These are phyloP conservation scores for Halocynthia aurantium DNA, from an alignment of 23 tunicate species.

Conservation along the genomic window DNA sequence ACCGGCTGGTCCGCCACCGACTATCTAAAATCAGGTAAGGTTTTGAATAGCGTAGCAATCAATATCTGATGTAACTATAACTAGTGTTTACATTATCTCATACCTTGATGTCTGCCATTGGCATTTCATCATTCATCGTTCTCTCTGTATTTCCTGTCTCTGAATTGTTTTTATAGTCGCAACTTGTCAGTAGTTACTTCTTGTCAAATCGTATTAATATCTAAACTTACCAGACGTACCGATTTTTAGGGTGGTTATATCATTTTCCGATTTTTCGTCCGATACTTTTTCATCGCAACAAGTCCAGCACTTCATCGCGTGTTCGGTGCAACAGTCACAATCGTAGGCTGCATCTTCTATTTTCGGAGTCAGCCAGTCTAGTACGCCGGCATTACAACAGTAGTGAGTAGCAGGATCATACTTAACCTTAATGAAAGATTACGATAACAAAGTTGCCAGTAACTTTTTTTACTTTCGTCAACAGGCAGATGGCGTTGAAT, in stretches of 20 bases:
- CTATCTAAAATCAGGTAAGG: slow-evolving; percentile 11
- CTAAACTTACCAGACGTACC: slow-evolving; percentile 4
- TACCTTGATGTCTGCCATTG: slow-evolving; percentile 6
- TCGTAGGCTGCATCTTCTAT: slow-evolving; percentile 5
- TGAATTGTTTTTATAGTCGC: too few species aligned
- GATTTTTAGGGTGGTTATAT: neutral
- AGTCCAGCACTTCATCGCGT: slow-evolving; percentile 28
- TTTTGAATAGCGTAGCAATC: neutral
- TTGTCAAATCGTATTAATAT: neutral
- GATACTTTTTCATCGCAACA: slow-evolving; percentile 30
- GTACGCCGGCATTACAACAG: slow-evolving; percentile 24
- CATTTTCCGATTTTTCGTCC: neutral
- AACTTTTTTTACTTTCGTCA: neutral
- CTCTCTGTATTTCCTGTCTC: too few species aligned
- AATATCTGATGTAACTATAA: too few species aligned
- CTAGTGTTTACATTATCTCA: neutral
- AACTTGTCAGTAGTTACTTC: too few species aligned
- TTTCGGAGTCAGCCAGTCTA: slow-evolving; percentile 25
- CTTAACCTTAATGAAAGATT: neutral
- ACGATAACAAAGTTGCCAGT: neutral
- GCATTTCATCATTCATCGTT: too few species aligned
- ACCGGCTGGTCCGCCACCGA: slow-evolving; percentile 28
- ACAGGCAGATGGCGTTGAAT: neutral
- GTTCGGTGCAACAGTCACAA: slow-evolving; percentile 23
- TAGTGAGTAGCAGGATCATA: slow-evolving; percentile 6